phyloP scores from a whole-genome alignment of 2,113 vertebrate genomes.

The Mastomys natalensis region DNA sequence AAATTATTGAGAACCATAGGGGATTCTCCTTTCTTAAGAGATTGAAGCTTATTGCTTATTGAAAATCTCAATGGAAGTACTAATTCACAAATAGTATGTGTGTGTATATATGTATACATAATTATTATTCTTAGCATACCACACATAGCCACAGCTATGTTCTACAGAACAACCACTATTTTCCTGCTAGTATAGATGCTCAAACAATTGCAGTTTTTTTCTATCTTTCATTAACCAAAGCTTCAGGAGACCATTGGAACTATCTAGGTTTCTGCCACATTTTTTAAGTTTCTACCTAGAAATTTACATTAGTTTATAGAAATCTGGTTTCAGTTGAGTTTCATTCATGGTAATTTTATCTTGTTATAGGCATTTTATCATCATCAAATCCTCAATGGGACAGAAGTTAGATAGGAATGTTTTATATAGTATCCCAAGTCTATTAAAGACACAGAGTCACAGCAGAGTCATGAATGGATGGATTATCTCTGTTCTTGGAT shows the following conservation, averaged over 20 bases:
- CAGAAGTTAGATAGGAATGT: background rate
- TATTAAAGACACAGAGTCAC: background rate
- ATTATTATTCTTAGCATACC: background rate
- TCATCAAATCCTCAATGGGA: background rate
- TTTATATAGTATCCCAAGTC: background rate
- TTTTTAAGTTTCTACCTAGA: background rate
- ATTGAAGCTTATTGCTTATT: background rate
- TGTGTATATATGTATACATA: background rate
- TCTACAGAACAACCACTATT: background rate
- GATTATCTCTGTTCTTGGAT: background rate
- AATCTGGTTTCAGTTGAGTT: background rate
- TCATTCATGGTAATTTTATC: background rate
- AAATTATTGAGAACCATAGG: background rate
- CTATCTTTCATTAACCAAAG: background rate
- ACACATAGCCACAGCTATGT: background rate
- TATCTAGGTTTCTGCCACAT: background rate
- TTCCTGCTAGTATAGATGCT: background rate
- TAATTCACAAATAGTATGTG: background rate
- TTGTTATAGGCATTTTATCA: conserved; percentile 3
- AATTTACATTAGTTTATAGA: background rate
- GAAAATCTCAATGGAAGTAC: background rate
- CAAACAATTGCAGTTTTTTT: background rate
- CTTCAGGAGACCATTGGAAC: background rate
- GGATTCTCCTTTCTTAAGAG: background rate
- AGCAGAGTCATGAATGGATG: background rate